These are phyloP conservation scores for Lycophotia porphyrea DNA, from an alignment of 2,888 invertebrate species.

Conservation along the genomic window DNA sequence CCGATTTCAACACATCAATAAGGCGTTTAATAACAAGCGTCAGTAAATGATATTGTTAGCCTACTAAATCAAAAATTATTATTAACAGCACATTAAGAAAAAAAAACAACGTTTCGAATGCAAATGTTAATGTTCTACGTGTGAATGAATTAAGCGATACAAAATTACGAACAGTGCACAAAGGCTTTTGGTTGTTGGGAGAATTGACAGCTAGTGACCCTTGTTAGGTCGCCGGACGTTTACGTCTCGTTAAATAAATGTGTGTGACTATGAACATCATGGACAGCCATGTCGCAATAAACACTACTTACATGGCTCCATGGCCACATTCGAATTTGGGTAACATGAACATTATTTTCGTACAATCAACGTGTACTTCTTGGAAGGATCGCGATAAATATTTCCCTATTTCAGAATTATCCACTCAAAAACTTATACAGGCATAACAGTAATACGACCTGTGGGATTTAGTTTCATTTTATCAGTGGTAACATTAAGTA, in stretches of 20 bases:
- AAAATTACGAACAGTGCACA: constrained; percentile 67
- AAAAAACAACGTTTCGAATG: constrained; percentile 6
- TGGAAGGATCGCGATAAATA: constrained; percentile 54
- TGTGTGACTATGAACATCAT: constrained; percentile 64
- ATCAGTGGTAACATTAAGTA: constrained; percentile 13
- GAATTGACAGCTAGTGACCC: constrained; percentile 77
- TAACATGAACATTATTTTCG: constrained; percentile 64
- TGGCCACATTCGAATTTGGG: constrained; percentile 62
- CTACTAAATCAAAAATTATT: constrained; percentile 18
- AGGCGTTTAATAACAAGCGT: constrained; percentile 68
- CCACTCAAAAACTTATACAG: constrained; percentile 26
- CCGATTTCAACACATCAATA: constrained; percentile 71
- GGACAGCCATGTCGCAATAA: constrained; percentile 69
- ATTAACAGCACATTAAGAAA: constrained; percentile 30
- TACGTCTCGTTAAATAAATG: constrained; percentile 74
- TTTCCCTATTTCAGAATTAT: constrained; percentile 42
- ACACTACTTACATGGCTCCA: constrained; percentile 57
- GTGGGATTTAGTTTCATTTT: not conserved
- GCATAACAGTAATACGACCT: not conserved
- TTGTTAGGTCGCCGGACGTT: constrained; percentile 75
- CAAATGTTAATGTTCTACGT: constrained; percentile 43
- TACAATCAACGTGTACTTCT: constrained; percentile 61
- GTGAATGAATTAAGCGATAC: constrained; percentile 60
- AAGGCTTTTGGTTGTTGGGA: constrained; percentile 71
- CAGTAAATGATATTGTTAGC: constrained; percentile 54